Conservation (phyloP, 2,888 invertebrate species). For the Leucophora obtusa region DNA sequence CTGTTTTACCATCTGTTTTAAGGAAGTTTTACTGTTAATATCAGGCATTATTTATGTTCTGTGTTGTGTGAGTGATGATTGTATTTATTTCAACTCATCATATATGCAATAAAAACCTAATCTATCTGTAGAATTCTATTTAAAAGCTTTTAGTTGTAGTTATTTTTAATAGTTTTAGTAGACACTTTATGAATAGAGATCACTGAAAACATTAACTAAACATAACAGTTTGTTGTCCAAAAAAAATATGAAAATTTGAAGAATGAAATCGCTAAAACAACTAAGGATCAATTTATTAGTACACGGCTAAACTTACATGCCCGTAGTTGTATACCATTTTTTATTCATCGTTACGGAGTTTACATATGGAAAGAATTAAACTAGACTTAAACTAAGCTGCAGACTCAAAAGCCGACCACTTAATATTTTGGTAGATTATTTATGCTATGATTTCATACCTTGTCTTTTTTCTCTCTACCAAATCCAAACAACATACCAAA, state of each 20-base stretch:
- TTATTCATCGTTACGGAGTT: no score
- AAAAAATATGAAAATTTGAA: background rate
- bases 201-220: conserved; percentile 51
- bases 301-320: background rate
- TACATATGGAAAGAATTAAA: no score
- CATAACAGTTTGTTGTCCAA: conserved; percentile 42
- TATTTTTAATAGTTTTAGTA: conserved; percentile 57
- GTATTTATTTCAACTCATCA: background rate
- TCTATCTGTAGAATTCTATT: conserved; percentile 46
- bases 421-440: conserved; percentile 12
- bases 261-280: conserved; percentile 25
- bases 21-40: no score
- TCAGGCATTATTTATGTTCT: no score
- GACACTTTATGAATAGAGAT: conserved; percentile 53
- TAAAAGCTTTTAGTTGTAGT: conserved; percentile 60
- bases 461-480: conserved; percentile 15
- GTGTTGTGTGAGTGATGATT: background rate
- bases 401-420: background rate
- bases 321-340: no score
- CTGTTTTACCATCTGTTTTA: no score
- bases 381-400: no score
- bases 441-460: conserved; percentile 33
- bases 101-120: conserved; percentile 28
- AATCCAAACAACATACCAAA: conserved; percentile 6
- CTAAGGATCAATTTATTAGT: conserved; percentile 9